Evolutionary conservation across 2,113 vertebrate species (phyloP).

Genomic region (Zonotrichia leucophrys): DNA sequence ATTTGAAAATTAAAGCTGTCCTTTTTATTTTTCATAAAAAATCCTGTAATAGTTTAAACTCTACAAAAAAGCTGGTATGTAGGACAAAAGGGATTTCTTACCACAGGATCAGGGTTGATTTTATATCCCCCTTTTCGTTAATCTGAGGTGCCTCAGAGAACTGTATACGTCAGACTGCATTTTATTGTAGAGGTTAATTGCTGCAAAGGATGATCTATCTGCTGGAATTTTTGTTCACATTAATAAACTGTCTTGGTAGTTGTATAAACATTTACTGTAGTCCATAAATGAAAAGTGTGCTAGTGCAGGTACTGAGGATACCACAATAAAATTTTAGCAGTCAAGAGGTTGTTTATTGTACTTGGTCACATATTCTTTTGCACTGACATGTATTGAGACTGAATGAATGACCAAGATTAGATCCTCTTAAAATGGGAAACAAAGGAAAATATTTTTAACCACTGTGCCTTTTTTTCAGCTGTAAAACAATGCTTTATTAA

Average conservation of each 20-base stretch:
- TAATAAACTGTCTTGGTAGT: slow-evolving; percentile 37
- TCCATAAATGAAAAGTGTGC: slow-evolving; percentile 25
- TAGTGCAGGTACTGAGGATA: slow-evolving; percentile 47
- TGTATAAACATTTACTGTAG: slow-evolving; percentile 54
- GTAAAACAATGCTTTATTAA: background rate
- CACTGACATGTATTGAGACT: background rate
- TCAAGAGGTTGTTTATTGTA: slow-evolving; percentile 26
- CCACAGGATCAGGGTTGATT: background rate
- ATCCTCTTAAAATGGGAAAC: background rate
- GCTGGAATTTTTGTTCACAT: slow-evolving; percentile 30
- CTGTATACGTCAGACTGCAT: background rate
- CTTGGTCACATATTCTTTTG: background rate
- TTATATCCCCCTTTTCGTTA: background rate
- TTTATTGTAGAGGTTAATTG: slow-evolving; percentile 34
- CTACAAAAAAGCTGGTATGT: background rate
- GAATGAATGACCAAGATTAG: background rate
- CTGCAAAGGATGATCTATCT: slow-evolving; percentile 29
- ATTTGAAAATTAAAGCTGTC: background rate
- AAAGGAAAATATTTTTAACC: background rate
- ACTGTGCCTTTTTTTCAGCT: background rate
- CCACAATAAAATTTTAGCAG: slow-evolving; percentile 28
- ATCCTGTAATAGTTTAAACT: background rate
- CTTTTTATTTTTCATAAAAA: background rate
- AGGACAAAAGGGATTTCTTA: background rate
- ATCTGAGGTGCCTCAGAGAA: slow-evolving; percentile 19